Base-by-base conservation (phyloP, 2,113 vertebrate species). In the Leucoraja erinaceus region DNA sequence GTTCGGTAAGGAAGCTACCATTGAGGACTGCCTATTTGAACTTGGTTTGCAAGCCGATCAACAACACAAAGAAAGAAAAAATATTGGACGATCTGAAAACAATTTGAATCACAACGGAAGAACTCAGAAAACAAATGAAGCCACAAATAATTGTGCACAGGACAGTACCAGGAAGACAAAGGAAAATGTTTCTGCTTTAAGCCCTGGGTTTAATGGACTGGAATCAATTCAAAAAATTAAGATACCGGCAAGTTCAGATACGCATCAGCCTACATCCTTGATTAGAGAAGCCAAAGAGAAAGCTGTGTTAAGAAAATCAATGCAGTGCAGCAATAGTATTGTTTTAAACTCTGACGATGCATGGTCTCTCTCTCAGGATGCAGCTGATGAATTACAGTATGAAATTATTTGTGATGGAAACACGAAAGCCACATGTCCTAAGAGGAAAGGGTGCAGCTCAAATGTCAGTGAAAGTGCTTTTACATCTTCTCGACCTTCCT, bases 1-100 rank as follows among this genome's bases (percentile, higher is more conserved):
- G 90, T 72, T 54, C 84, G 79, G 90, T 92, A 94, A 95, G 1
- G 95, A 94, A 38, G 93, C 94, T 77, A 68, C 31, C 8, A 59
- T 33, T 59, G 93, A 68, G 5, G 93, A 31, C 63, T 68, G 78
- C 11, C 18, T 93, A 25, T 54, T 75, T 38, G 83, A 76, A 25
- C n/a, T 33, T 59, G 63, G 76, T 70, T 93, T 93, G 47, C 68
- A 22, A 38, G 33, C 47, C 76, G 56, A 91, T 79, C 84, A 33
- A 9, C 78, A 93, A 31, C 79, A 93, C 56, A 77, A 72, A 16
- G 76, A 93, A 68, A 81, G 33, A 56, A 94, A 78, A 93, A 78
- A 93, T 22, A n/a, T 47, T 14, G 70, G 38, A 74, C 16, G 25
- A 38, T 5, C 33, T 72, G 66, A 22, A 91, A 70, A 70, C 28